A percentile compares a stretch with the other conserved stretches of the same genome.
Conservation (phyloP, 2,113 vertebrate species). For the Laticauda laticaudata region DNA sequence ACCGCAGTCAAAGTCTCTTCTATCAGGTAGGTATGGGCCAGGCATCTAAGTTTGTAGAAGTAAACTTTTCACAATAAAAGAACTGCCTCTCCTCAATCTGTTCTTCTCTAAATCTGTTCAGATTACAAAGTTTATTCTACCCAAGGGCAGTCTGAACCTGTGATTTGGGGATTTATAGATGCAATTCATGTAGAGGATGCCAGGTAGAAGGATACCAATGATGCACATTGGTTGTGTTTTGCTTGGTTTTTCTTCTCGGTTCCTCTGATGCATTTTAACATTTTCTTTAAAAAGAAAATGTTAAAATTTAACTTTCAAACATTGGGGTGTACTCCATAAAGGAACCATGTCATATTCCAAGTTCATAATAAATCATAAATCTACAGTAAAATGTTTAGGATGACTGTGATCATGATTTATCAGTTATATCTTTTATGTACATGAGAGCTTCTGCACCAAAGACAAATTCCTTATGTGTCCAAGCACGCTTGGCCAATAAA, state of each 20-base stretch:
- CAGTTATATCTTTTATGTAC: too few relatives aligned
- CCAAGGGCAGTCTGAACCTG: not conserved
- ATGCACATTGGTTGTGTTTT: not conserved
- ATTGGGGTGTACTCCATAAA: not conserved
- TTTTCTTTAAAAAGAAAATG: not conserved
- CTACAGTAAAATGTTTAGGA: too few relatives aligned
- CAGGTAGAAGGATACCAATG: not conserved
- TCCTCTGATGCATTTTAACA: not conserved
- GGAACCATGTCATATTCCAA: not conserved
- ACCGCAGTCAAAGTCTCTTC: not conserved
- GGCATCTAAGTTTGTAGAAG: not conserved
- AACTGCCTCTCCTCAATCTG: not conserved
- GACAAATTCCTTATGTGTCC: too few relatives aligned
- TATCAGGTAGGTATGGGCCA: slow-evolving; percentile 52
- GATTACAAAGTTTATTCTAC: not conserved
- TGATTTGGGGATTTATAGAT: not conserved
- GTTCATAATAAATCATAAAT: not conserved
- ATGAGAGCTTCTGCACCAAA: too few relatives aligned
- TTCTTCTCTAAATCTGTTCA: not conserved
- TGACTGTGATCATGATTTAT: too few relatives aligned
- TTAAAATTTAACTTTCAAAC: not conserved
- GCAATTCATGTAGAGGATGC: not conserved
- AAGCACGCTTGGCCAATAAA: too few relatives aligned
- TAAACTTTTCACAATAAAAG: not conserved
- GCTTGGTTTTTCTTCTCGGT: not conserved